Evolutionary conservation across 2,888 invertebrate species (phyloP).

Genomic region (Drosophila multiciliata): DNA sequence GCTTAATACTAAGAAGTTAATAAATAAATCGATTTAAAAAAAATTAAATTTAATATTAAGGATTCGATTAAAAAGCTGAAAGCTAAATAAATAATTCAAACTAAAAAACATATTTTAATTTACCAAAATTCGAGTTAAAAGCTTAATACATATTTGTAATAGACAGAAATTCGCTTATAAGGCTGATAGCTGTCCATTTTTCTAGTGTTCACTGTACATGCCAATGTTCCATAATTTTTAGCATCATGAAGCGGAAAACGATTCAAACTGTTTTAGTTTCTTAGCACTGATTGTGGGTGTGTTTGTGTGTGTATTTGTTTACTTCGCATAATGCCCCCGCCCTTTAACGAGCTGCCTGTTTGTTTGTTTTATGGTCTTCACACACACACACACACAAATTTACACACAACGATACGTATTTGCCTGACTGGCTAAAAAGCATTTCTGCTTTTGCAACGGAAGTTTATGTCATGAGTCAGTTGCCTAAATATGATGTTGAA

Average conservation of each 20-base stretch:
- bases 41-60: not conserved
- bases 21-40: no score
- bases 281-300: conserved; percentile 17
- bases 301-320: conserved; percentile 55
- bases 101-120: no score
- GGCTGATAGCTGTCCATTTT: not conserved
- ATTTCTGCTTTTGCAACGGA: conserved; percentile 67
- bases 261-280: conserved; percentile 69
- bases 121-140: no score
- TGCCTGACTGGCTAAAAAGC: conserved; percentile 42
- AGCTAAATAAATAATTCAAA: no score
- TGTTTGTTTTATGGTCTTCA: conserved; percentile 69
- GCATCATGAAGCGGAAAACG: conserved; percentile 52
- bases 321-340: conserved; percentile 53
- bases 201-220: conserved; percentile 41
- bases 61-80: not conserved
- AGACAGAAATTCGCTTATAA: no score
- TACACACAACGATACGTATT: not conserved
- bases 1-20: no score
- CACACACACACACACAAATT: conserved; percentile 42
- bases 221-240: conserved; percentile 52
- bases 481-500: conserved; percentile 53
- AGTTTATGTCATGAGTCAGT: conserved; percentile 73
- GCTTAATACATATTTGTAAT: no score
- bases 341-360: conserved; percentile 34